Evolutionary conservation across 2,797 vertebrate species (phyloP), one percentile per base, ranked within the genome.

Genomic region (Euphonia xanthogaster): DNA sequence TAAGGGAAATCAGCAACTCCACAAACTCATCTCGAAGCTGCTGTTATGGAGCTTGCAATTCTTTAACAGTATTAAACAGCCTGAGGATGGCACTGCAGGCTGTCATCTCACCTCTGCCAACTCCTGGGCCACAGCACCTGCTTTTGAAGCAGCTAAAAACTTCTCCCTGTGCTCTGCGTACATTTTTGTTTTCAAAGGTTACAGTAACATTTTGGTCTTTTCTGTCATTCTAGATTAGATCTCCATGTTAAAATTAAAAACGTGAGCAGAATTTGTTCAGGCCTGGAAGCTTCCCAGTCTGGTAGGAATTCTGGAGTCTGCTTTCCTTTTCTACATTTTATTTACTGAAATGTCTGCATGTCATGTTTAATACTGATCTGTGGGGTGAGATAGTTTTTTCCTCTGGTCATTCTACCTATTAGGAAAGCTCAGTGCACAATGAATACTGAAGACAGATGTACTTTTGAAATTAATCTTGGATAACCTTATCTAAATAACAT

Each of bases 401-500:
- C 73, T 19, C 35, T 50, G 47, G 55, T 85, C 79, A 62, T 90
- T 76, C 70, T 47, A 91, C 80, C 54, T 89, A 42, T 58, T 44
- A 9, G 14, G 45, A 84, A 81, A 82, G 74, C 40, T 73, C 84
- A 73, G 50, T 27, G 44, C 78, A 68, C 61, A 93, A 62, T 75
- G 82, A 88, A 90, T 71, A 88, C 74, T 60, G 67, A 80, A 62
- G 66, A 73, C 82, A 94, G 28, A 54, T 45, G 21, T 35, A 78
- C 83, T 92, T 92, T 45, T 95, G 81, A 95, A 95, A 92, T 76
- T 31, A 40, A 71, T 77, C 80, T 91, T 85, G 74, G 48, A 91
- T 67, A 82, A 66, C 58, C 44, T 95, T 95, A 92, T 92, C 93
- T 91, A 74, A 94, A 78, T 82, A 74, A 85, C 78, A 93, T 93